Evolutionary conservation across 2,888 invertebrate species (phyloP).

Genomic region (Drosophila meridionalis): DNA sequence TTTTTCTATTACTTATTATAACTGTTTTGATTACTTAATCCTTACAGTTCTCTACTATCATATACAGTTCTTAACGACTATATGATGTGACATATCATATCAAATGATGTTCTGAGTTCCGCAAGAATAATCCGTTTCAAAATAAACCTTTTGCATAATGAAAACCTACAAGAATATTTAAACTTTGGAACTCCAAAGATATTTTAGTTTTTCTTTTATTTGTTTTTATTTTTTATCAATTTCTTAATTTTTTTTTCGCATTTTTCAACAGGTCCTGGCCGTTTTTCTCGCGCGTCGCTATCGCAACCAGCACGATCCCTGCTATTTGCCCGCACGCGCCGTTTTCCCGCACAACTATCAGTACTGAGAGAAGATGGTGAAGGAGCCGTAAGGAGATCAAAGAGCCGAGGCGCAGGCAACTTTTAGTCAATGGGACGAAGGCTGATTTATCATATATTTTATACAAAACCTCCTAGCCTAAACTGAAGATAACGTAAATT

Average conservation of each 20-base stretch:
- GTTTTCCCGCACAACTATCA: conserved; percentile 87
- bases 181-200: not conserved
- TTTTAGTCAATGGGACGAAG: conserved; percentile 79
- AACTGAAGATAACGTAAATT: conserved; percentile 50
- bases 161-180: not conserved
- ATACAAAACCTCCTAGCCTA: conserved; percentile 59
- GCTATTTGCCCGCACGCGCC: conserved; percentile 90
- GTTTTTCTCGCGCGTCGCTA: conserved; percentile 92
- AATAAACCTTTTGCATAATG: not conserved
- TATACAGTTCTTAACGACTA: too few relatives aligned
- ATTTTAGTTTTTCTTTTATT: not conserved
- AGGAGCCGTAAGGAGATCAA: conserved; percentile 31
- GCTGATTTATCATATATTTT: conserved; percentile 76
- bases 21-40: too few relatives aligned
- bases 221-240: not conserved
- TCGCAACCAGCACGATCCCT: conserved; percentile 92
- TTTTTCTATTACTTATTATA: not conserved
- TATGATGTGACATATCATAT: not conserved
- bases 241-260: not conserved
- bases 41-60: too few relatives aligned
- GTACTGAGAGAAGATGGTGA: conserved; percentile 64
- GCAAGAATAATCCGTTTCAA: not conserved
- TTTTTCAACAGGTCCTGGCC: conserved; percentile 90
- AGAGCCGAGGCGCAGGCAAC: conserved; percentile 48
- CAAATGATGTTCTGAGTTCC: too few relatives aligned